These are phyloP conservation scores for Polietes domitor DNA, from an alignment of 2,888 invertebrate genomes.

Conservation along the genomic window DNA sequence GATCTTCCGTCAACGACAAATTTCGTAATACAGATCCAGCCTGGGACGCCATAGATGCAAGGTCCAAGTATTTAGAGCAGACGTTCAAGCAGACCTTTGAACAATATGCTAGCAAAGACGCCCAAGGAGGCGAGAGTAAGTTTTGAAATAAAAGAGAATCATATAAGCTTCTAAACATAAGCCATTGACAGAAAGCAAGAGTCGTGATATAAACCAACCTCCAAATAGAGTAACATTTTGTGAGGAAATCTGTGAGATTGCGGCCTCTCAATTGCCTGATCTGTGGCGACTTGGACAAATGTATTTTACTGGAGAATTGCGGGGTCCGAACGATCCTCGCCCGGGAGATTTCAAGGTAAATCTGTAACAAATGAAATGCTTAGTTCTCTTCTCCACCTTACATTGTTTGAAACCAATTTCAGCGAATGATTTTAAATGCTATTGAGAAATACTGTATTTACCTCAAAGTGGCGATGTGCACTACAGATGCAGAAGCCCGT, in stretches of 20 bases:
- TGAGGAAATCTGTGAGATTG: constrained; percentile 89
- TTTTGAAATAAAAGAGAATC: neutral
- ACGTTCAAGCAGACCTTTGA: constrained; percentile 80
- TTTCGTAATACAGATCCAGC: constrained; percentile 90
- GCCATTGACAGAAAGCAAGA: constrained; percentile 73
- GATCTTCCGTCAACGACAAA: constrained; percentile 77
- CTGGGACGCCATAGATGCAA: constrained; percentile 95
- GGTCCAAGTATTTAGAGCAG: constrained; percentile 88
- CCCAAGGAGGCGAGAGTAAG: constrained; percentile 74
- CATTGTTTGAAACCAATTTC: constrained; percentile 44
- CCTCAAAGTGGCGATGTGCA: constrained; percentile 85
- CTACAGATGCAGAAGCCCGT: constrained; percentile 85
- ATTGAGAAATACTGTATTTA: constrained; percentile 89
- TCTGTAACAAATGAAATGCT: neutral
- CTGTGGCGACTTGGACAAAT: constrained; percentile 97
- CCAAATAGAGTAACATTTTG: constrained; percentile 89
- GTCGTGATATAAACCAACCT: constrained; percentile 75
- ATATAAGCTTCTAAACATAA: neutral
- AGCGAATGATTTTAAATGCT: constrained; percentile 90
- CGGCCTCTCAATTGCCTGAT: constrained; percentile 91
- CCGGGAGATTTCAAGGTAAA: constrained; percentile 89
- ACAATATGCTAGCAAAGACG: constrained; percentile 77
- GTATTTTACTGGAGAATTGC: constrained; percentile 94
- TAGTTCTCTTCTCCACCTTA: neutral
- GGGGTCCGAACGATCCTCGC: constrained; percentile 88